phyloP scores from a whole-genome alignment of 2,113 vertebrate species.

The Engystomops pustulosus region DNA sequence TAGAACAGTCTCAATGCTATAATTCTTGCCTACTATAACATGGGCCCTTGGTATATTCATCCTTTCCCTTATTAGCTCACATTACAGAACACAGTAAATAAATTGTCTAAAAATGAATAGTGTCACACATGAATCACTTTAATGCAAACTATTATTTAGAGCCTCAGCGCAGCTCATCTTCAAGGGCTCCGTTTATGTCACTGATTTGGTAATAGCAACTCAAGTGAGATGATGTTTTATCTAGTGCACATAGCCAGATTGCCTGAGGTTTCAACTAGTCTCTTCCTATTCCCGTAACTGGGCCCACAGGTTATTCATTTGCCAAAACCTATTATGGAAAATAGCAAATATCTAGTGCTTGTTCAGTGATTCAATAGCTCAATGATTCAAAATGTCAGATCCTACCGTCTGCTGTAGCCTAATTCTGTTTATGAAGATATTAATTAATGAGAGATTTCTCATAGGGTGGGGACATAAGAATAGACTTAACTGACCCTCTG shows the following conservation, averaged over 20 bases:
- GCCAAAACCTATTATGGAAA: slow-evolving; percentile 52
- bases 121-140: slow-evolving; percentile 39
- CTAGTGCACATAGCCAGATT: slow-evolving; percentile 40
- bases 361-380: slow-evolving; percentile 49
- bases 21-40: background rate
- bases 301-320: slow-evolving; percentile 52
- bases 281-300: slow-evolving; percentile 44
- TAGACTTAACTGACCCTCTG: slow-evolving; percentile 26
- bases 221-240: slow-evolving; percentile 53
- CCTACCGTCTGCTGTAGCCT: slow-evolving; percentile 41
- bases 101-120: slow-evolving; percentile 19
- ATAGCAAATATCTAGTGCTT: slow-evolving; percentile 37
- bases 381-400: slow-evolving; percentile 49
- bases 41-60: background rate
- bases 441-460: slow-evolving; percentile 49
- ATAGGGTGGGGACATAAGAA: slow-evolving; percentile 19
- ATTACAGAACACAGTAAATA: slow-evolving; percentile 34
- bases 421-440: slow-evolving; percentile 51
- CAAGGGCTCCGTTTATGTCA: slow-evolving; percentile 41
- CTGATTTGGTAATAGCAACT: slow-evolving; percentile 50
- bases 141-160: slow-evolving; percentile 40
- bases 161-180: slow-evolving; percentile 29
- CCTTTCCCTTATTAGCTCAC: slow-evolving; percentile 40
- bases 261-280: slow-evolving; percentile 55
- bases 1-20: background rate